These are phyloP conservation scores for Graphium colonna DNA, from an alignment of 2,888 invertebrate genomes.

Conservation along the genomic window DNA sequence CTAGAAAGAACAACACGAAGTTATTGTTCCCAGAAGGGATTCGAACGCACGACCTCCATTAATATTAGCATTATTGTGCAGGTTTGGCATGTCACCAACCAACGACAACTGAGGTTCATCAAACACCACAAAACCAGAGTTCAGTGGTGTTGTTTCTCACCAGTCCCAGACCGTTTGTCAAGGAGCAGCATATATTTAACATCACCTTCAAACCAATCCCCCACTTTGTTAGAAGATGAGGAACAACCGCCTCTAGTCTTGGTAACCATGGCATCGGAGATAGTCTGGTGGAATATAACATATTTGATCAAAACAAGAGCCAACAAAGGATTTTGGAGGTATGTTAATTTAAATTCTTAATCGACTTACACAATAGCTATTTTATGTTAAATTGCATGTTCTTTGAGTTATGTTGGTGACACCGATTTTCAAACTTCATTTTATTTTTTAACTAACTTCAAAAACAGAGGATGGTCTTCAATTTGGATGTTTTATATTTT, in stretches of 20 bases:
- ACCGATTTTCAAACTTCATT: no score
- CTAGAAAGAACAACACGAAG: no score
- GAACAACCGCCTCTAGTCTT: constrained; percentile 69
- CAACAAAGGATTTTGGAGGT: constrained; percentile 47
- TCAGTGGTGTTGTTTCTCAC: constrained; percentile 75
- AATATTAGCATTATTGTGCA: no score
- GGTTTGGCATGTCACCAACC: constrained; percentile 72
- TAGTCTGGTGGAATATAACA: constrained; percentile 80
- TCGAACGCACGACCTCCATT: no score
- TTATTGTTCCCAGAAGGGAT: no score
- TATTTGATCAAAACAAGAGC: constrained; percentile 49
- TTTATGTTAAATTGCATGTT: no score
- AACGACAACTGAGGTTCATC: constrained; percentile 57
- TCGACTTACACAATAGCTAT: no score
- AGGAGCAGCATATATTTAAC: constrained; percentile 33
- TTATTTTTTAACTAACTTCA: no score
- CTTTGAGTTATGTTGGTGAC: no score
- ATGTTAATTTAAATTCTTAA: constrained; percentile 2
- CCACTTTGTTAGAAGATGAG: constrained; percentile 34
- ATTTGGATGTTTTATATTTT: no score
- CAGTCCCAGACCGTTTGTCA: constrained; percentile 57
- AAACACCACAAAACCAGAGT: constrained; percentile 77
- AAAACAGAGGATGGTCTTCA: no score
- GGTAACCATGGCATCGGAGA: constrained; percentile 78
- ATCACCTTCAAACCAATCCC: constrained; percentile 4